Evolutionary conservation across 2,888 invertebrate genomes (phyloP).

Genomic region (Phalangium opilio): DNA sequence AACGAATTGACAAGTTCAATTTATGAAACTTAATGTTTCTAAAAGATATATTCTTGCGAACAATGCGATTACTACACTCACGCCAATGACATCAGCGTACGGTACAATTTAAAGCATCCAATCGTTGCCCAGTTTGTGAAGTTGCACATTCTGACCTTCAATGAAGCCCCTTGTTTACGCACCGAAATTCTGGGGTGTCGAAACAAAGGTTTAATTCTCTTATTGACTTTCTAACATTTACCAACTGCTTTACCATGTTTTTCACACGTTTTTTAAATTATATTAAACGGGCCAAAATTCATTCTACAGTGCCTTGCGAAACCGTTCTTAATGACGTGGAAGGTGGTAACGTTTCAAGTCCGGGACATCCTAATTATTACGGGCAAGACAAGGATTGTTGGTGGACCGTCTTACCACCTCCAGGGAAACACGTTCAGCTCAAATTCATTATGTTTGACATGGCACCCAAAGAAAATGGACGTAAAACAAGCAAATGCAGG

Average conservation of each 20-base stretch:
- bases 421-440: constrained; percentile 21
- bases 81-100: constrained; percentile 20
- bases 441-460: constrained; percentile 22
- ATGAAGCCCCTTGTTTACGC: constrained; percentile 21
- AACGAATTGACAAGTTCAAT: too few relatives aligned
- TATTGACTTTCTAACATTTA: too few relatives aligned
- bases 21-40: too few relatives aligned
- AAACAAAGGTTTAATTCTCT: constrained; percentile 22
- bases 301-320: constrained; percentile 17
- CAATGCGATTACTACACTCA: constrained; percentile 20
- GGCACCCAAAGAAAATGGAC: constrained; percentile 18
- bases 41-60: constrained; percentile 22
- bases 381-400: constrained; percentile 23
- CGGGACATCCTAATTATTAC: constrained; percentile 23
- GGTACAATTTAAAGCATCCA: constrained; percentile 22
- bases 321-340: not conserved
- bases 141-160: constrained; percentile 20
- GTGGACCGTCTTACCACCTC: constrained; percentile 23
- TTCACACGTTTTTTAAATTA: too few relatives aligned
- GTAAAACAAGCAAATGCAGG: constrained; percentile 16
- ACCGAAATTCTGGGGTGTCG: constrained; percentile 24
- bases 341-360: constrained; percentile 6
- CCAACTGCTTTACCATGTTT: too few relatives aligned
- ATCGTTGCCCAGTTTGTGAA: constrained; percentile 21
- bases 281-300: too few relatives aligned